A percentile compares a stretch with the other conserved stretches of the same genome.
These are phyloP conservation scores for Aphodius sticticus DNA, from an alignment of 2,888 invertebrate genomes.

Conservation along the genomic window DNA sequence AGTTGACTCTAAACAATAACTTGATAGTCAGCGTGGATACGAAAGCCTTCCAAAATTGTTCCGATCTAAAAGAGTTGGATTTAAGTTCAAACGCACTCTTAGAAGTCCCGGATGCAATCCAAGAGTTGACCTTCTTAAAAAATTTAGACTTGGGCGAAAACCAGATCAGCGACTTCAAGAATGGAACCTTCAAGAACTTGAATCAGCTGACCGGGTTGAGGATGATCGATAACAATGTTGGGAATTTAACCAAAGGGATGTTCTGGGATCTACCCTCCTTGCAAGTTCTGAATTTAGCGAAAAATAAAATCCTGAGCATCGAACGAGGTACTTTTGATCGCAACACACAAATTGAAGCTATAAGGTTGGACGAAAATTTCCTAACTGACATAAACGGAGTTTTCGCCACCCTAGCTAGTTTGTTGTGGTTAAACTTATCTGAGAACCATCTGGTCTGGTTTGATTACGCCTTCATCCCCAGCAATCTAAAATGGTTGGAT, in stretches of 20 bases:
- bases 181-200: conserved; percentile 85
- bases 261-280: conserved; percentile 85
- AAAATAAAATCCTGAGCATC: conserved; percentile 87
- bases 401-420: conserved; percentile 83
- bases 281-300: conserved; percentile 87
- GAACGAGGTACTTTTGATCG: conserved; percentile 85
- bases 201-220: conserved; percentile 87
- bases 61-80: conserved; percentile 87
- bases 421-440: conserved; percentile 87
- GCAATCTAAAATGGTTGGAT: conserved; percentile 89
- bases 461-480: conserved; percentile 91
- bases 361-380: conserved; percentile 87
- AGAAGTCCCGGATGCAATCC: conserved; percentile 83
- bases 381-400: conserved; percentile 90
- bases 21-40: conserved; percentile 79
- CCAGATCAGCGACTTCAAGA: conserved; percentile 82
- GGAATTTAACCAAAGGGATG: conserved; percentile 85
- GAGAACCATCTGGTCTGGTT: conserved; percentile 94
- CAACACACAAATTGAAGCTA: conserved; percentile 83
- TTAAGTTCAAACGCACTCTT: conserved; percentile 85
- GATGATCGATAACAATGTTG: conserved; percentile 89
- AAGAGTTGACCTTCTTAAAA: conserved; percentile 83
- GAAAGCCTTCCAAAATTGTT: conserved; percentile 87
- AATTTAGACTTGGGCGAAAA: conserved; percentile 93
- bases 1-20: conserved; percentile 87